phyloP scores from a whole-genome alignment of 2,113 vertebrate genomes.

The Nothocercus nigrocapillus region DNA sequence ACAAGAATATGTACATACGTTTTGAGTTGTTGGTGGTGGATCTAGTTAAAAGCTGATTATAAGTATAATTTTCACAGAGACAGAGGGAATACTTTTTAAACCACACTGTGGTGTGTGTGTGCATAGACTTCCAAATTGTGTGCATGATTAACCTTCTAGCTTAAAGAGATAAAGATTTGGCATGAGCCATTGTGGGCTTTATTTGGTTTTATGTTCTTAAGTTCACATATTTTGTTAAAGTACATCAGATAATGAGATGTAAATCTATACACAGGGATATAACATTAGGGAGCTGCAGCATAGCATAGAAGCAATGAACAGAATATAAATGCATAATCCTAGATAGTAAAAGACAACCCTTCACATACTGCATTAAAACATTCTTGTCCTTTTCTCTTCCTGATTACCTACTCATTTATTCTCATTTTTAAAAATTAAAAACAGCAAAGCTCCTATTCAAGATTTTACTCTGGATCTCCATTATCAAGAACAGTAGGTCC shows the following conservation, averaged over 20 bases:
- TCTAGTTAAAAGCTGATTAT: not conserved
- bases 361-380: not conserved
- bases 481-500: not conserved
- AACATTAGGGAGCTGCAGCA: not conserved
- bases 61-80: not conserved
- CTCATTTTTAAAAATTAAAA: not conserved
- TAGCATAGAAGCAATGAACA: not conserved
- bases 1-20: not conserved
- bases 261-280: not conserved
- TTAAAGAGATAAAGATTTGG: slow-evolving; percentile 18
- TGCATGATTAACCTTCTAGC: not conserved
- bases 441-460: not conserved
- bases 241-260: not conserved
- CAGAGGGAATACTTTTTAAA: not conserved
- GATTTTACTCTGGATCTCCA: not conserved
- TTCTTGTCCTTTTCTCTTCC: not conserved
- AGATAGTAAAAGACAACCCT: not conserved
- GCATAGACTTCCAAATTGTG: not conserved
- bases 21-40: not conserved
- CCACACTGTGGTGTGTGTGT: not conserved
- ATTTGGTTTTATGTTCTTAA: slow-evolving; percentile 7
- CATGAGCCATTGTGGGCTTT: not conserved
- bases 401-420: not conserved
- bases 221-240: not conserved
- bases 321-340: not conserved